A percentile compares a stretch with the other conserved stretches of the same genome.
Conservation (phyloP, 2,888 invertebrate genomes). For the Cheilosia pagana region DNA sequence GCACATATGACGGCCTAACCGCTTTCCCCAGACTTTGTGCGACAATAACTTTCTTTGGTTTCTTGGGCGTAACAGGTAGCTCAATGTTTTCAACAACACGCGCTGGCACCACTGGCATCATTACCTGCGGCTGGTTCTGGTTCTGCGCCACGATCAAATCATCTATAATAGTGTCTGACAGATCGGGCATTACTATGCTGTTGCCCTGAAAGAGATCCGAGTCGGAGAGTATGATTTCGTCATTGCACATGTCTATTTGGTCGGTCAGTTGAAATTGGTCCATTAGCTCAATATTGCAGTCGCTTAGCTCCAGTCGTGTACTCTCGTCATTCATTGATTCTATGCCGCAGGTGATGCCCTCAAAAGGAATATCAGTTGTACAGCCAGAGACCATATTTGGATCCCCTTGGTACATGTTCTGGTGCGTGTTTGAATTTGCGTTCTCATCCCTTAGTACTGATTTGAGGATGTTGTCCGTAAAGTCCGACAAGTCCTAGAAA, state of each 20-base stretch:
- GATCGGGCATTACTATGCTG: conserved; percentile 76
- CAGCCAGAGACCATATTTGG: conserved; percentile 79
- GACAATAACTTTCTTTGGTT: conserved; percentile 64
- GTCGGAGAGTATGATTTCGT: conserved; percentile 78
- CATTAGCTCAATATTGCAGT: conserved; percentile 82
- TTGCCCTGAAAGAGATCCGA: conserved; percentile 77
- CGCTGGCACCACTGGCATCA: conserved; percentile 51
- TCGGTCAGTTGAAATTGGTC: conserved; percentile 82
- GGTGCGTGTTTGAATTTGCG: conserved; percentile 56
- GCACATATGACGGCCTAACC: conserved; percentile 37
- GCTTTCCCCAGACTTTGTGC: conserved; percentile 56
- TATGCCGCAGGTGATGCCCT: conserved; percentile 36
- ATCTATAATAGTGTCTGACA: conserved; percentile 58
- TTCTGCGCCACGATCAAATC: conserved; percentile 42
- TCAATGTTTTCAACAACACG: conserved; percentile 60
- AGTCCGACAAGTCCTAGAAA: conserved; percentile 77
- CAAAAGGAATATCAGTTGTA: conserved; percentile 76
- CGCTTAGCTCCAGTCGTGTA: conserved; percentile 80
- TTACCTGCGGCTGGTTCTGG: conserved; percentile 56
- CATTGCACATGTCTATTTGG: conserved; percentile 81
- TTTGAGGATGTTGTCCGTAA: conserved; percentile 80
- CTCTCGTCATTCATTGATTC: conserved; percentile 62
- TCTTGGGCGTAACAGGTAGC: conserved; percentile 52
- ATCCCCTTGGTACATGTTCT: conserved; percentile 78
- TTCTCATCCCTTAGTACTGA: conserved; percentile 75